A percentile compares a stretch with the other conserved stretches of the same genome.
Evolutionary conservation across 2,797 vertebrate species (phyloP).

Genomic region (Cyprinodon diabolis): DNA sequence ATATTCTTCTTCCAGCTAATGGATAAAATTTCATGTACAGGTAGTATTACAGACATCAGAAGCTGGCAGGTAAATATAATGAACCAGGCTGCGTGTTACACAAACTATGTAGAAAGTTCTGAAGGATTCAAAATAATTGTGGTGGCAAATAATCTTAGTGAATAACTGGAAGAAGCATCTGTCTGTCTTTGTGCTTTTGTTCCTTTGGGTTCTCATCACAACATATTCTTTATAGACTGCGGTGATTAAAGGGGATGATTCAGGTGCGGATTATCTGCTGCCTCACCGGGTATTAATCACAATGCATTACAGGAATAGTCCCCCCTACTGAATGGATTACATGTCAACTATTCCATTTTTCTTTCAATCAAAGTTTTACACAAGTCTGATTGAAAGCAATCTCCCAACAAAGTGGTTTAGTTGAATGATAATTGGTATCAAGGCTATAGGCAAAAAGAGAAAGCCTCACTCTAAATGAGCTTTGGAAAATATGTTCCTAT

Average conservation of each 20-base stretch:
- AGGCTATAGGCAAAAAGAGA: not conserved
- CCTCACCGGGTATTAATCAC: slow-evolving; percentile 1
- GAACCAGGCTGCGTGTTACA: not conserved
- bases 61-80: not conserved
- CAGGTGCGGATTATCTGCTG: not conserved
- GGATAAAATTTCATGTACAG: not conserved
- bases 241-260: not conserved
- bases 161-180: not conserved
- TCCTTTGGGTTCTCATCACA: not conserved
- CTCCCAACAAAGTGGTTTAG: not conserved
- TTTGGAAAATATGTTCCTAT: not conserved
- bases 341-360: not conserved
- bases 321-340: not conserved
- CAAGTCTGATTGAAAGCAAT: slow-evolving; percentile 8
- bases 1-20: not conserved
- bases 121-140: not conserved
- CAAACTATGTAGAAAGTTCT: not conserved
- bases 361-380: slow-evolving; percentile 5
- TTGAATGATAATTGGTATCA: not conserved
- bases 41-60: not conserved
- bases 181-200: not conserved
- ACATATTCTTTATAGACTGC: not conserved
- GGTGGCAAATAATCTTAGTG: not conserved
- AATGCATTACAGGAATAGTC: not conserved
- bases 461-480: not conserved